phyloP scores from a whole-genome alignment of 2,797 vertebrate species.

The Hafferia zeledoni region DNA sequence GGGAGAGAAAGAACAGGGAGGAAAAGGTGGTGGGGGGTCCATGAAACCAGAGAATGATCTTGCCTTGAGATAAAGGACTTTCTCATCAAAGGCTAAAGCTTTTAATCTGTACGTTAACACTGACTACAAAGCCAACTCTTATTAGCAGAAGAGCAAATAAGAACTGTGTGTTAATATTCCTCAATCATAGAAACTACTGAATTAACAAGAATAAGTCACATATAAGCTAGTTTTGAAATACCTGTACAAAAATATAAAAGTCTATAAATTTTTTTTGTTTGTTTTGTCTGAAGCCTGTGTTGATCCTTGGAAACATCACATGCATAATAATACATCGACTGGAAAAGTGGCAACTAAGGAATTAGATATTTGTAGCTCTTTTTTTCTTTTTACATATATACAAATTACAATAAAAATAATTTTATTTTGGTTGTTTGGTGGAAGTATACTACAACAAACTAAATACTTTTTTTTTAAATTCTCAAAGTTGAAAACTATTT shows the following conservation, averaged over 20 bases:
- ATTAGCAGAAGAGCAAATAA: conserved; percentile 82
- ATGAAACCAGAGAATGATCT: conserved; percentile 78
- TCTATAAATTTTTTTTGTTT: conserved; percentile 80
- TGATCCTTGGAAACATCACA: conserved; percentile 91
- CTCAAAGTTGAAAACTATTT: conserved; percentile 80
- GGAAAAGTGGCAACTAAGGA: conserved; percentile 92
- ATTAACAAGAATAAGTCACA: conserved; percentile 81
- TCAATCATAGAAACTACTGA: conserved; percentile 80
- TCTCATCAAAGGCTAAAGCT: conserved; percentile 81
- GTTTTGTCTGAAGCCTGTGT: conserved; percentile 79
- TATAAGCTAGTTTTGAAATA: conserved; percentile 83
- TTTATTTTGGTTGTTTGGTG: conserved; percentile 93
- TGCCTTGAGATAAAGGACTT: conserved; percentile 78
- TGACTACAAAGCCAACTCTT: conserved; percentile 79
- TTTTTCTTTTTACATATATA: conserved; percentile 85
- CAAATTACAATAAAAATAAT: conserved; percentile 90
- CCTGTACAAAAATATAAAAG: conserved; percentile 96
- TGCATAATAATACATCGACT: conserved; percentile 90
- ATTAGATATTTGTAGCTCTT: conserved; percentile 85
- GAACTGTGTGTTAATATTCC: conserved; percentile 78
- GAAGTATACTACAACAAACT: conserved; percentile 87
- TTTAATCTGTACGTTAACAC: conserved; percentile 78
- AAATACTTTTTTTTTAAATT: conserved; percentile 82
- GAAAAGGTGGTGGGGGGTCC: conserved; percentile 58
- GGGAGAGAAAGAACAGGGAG: conserved; percentile 66